These are phyloP conservation scores for Cheilosia pagana DNA, from an alignment of 2,888 invertebrate genomes.

Conservation along the genomic window DNA sequence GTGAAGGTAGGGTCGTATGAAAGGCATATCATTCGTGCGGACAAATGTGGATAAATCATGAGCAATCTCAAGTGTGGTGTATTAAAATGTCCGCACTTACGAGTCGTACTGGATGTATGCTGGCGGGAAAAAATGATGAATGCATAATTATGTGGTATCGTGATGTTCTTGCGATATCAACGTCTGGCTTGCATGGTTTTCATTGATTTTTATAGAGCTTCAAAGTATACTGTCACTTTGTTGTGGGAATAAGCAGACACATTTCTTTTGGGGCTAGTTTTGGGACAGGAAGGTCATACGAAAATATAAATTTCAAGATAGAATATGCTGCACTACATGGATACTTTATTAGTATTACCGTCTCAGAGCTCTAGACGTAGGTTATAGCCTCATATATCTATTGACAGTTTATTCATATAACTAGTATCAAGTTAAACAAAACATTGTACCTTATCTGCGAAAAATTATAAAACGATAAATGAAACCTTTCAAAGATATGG, in stretches of 20 bases:
- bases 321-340: too few species aligned
- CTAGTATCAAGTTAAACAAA: too few species aligned
- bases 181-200: neutral
- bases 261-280: too few species aligned
- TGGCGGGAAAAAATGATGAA: conserved; percentile 52
- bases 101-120: neutral
- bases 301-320: too few species aligned
- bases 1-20: neutral
- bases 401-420: too few species aligned
- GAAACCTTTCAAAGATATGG: too few species aligned
- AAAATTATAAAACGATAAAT: too few species aligned
- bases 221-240: neutral
- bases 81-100: conserved; percentile 63
- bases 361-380: too few species aligned
- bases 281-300: too few species aligned
- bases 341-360: too few species aligned
- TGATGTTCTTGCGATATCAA: conserved; percentile 37
- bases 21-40: conserved; percentile 48
- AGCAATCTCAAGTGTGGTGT: conserved; percentile 43
- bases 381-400: too few species aligned
- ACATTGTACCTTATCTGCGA: too few species aligned
- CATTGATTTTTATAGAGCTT: neutral
- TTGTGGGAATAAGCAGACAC: neutral
- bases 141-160: conserved; percentile 55
- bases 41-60: conserved; percentile 71